Evolutionary conservation across 2,797 vertebrate genomes (phyloP).

Genomic region (Neosilurus hyrtlii): DNA sequence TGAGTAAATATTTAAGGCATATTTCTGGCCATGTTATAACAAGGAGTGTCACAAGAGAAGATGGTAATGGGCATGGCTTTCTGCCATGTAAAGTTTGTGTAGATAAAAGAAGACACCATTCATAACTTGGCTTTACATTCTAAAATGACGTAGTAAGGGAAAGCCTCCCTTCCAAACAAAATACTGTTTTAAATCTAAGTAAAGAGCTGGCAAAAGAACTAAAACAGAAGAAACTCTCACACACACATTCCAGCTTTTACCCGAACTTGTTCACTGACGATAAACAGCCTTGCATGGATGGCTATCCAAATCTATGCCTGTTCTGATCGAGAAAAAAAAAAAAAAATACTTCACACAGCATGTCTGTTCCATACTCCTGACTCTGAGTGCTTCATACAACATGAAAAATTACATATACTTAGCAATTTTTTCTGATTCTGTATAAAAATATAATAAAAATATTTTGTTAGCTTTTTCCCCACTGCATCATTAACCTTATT

Average conservation of each 20-base stretch:
- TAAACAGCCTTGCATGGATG: slow-evolving; percentile 20
- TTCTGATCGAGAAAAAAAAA: not conserved
- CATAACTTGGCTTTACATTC: slow-evolving; percentile 28
- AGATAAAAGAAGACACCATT: slow-evolving; percentile 43
- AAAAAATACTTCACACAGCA: not conserved
- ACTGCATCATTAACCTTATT: not conserved
- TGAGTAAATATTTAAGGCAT: slow-evolving; percentile 51
- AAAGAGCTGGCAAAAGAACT: slow-evolving; percentile 27
- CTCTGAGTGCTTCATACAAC: not conserved
- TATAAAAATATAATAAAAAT: not conserved
- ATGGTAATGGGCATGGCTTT: slow-evolving; percentile 28
- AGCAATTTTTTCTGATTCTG: not conserved
- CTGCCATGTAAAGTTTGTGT: slow-evolving; percentile 27
- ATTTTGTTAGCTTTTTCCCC: not conserved
- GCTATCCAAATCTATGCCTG: not conserved
- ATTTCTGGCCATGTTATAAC: slow-evolving; percentile 38
- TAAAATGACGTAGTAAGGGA: slow-evolving; percentile 18
- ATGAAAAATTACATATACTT: not conserved
- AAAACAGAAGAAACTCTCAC: slow-evolving; percentile 20
- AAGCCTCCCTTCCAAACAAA: slow-evolving; percentile 19
- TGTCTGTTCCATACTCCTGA: not conserved
- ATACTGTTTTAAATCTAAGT: slow-evolving; percentile 37
- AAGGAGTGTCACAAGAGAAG: slow-evolving; percentile 42
- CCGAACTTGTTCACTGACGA: slow-evolving; percentile 13
- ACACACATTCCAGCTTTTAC: slow-evolving; percentile 26